These are phyloP conservation scores for Dasypus novemcinctus DNA, from an alignment of 2,113 vertebrate species.

Conservation along the genomic window DNA sequence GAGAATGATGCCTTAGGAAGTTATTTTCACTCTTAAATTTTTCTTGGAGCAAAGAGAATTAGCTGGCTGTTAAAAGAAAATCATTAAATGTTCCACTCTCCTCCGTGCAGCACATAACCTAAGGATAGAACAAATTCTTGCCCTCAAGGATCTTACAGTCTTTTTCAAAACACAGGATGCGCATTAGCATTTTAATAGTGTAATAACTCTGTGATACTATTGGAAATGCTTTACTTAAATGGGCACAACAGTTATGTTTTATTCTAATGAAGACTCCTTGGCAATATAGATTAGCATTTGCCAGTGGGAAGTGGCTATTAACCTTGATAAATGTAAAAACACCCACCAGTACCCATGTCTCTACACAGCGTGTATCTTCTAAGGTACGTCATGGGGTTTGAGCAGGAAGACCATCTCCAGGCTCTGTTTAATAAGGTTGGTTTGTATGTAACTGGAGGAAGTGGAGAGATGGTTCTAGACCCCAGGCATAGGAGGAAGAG, in stretches of 20 bases:
- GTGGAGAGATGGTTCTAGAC: background rate
- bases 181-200: constrained; percentile 73
- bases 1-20: constrained; percentile 61
- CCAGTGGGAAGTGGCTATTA: constrained; percentile 62
- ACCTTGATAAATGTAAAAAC: constrained; percentile 63
- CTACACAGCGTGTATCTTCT: background rate
- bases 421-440: background rate
- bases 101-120: constrained; percentile 11
- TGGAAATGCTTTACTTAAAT: constrained; percentile 64
- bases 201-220: constrained; percentile 40
- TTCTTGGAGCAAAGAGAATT: constrained; percentile 65
- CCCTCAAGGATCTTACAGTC: constrained; percentile 74
- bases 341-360: background rate
- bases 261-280: constrained; percentile 61
- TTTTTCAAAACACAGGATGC: constrained; percentile 25
- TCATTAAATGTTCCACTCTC: constrained; percentile 45
- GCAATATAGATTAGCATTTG: constrained; percentile 51
- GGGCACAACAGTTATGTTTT: constrained; percentile 53
- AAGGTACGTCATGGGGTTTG: background rate
- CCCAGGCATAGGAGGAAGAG: background rate
- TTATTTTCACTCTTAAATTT: constrained; percentile 57
- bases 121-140: constrained; percentile 67
- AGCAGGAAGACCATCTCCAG: background rate
- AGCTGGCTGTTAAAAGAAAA: constrained; percentile 59
- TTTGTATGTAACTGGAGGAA: background rate